A percentile compares a stretch with the other conserved stretches of the same genome.
Conservation (phyloP, 1,140 invertebrate species). For the Magallana ariakensis region DNA sequence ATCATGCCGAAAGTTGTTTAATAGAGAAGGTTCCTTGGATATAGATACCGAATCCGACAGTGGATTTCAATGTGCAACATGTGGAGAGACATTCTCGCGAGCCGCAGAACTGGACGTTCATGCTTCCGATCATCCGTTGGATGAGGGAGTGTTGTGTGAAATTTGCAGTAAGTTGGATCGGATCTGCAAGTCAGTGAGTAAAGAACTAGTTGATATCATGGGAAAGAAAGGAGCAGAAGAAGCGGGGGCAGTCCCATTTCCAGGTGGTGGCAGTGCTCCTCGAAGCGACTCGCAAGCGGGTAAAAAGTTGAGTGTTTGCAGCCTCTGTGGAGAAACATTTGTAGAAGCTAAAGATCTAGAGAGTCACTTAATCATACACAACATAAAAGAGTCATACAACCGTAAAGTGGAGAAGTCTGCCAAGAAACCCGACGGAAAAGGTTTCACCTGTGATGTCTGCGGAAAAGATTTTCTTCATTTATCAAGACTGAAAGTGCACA, state of each 20-base stretch:
- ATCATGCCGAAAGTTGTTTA: background rate
- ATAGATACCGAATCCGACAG: background rate
- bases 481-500: slow-evolving; percentile 50
- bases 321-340: background rate
- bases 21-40: background rate
- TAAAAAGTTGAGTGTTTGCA: background rate
- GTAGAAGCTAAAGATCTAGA: background rate
- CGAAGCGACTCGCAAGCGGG: background rate
- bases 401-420: background rate
- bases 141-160: background rate
- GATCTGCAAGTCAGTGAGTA: slow-evolving; percentile 9
- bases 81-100: background rate
- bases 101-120: background rate
- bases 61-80: background rate
- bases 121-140: background rate
- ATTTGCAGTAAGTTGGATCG: background rate
- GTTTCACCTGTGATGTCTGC: slow-evolving; percentile 90
- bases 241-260: background rate
- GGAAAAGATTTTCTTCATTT: slow-evolving; percentile 89
- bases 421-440: slow-evolving; percentile 87
- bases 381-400: background rate
- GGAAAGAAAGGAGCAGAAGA: background rate
- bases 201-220: background rate
- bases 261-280: background rate
- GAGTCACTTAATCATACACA: slow-evolving; percentile 26